These are phyloP conservation scores for Gymnocephalus cernua DNA, from an alignment of 2,113 vertebrate genomes.

Conservation along the genomic window DNA sequence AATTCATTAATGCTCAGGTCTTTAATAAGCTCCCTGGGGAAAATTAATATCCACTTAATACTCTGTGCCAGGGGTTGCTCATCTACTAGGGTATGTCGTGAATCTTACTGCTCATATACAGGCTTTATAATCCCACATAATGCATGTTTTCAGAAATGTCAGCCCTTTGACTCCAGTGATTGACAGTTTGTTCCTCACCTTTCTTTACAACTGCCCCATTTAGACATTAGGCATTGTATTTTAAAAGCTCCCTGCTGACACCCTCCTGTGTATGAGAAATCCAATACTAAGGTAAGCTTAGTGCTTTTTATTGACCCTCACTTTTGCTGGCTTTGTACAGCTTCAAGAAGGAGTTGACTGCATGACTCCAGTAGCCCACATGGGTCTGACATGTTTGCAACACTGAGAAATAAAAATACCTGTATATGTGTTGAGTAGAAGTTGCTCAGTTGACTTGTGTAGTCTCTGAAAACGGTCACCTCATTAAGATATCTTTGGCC, in stretches of 20 bases:
- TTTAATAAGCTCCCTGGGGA: slow-evolving; percentile 81
- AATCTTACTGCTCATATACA: slow-evolving; percentile 43
- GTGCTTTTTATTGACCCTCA: slow-evolving; percentile 55
- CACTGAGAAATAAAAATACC: not conserved
- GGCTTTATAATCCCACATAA: slow-evolving; percentile 2
- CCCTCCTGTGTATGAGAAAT: slow-evolving; percentile 58
- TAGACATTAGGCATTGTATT: slow-evolving; percentile 34
- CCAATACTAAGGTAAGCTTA: slow-evolving; percentile 45
- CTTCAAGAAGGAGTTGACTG: slow-evolving; percentile 42
- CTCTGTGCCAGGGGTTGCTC: slow-evolving; percentile 71
- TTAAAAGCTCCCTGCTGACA: slow-evolving; percentile 33
- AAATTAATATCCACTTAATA: slow-evolving; percentile 83
- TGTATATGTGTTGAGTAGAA: not conserved
- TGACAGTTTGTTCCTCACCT: slow-evolving; percentile 37
- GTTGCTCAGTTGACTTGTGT: slow-evolving; percentile 14
- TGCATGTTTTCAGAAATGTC: slow-evolving; percentile 37
- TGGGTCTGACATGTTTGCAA: slow-evolving; percentile 20
- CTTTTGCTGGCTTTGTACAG: slow-evolving; percentile 24
- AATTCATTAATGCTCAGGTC: slow-evolving; percentile 80
- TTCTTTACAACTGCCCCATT: slow-evolving; percentile 21
- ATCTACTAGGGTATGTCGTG: slow-evolving; percentile 58
- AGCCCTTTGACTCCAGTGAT: slow-evolving; percentile 41
- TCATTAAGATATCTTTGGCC: slow-evolving; percentile 38
- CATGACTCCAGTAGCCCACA: slow-evolving; percentile 30
- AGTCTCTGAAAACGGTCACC: slow-evolving; percentile 27